Evolutionary conservation across 1,140 invertebrate genomes (phyloP).

Genomic region (Hylyphantes graminicola): DNA sequence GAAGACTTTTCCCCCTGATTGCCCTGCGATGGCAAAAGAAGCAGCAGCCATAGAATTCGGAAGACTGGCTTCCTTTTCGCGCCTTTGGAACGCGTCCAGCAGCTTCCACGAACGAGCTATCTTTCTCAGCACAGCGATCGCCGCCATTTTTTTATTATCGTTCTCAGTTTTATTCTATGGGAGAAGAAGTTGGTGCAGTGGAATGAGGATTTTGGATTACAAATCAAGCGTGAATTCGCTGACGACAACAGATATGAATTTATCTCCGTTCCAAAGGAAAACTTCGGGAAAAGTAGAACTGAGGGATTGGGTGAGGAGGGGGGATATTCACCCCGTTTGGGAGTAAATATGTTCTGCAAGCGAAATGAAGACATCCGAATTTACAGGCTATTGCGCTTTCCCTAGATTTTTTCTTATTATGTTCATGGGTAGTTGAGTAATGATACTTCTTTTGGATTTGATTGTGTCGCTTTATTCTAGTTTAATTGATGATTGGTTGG

Average conservation of each 20-base stretch:
- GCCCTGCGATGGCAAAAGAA: too few relatives aligned
- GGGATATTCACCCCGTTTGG: neutral
- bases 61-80: too few relatives aligned
- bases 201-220: constrained; percentile 4
- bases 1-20: too few relatives aligned
- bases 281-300: neutral
- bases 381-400: neutral
- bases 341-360: neutral
- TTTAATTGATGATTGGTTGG: too few relatives aligned
- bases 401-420: neutral
- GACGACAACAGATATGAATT: constrained; percentile 4
- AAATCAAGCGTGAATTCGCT: constrained; percentile 10
- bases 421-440: neutral
- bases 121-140: neutral
- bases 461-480: too few relatives aligned
- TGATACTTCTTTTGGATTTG: neutral
- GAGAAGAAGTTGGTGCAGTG: neutral
- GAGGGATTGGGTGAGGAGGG: neutral
- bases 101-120: neutral
- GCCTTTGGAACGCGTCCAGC: too few relatives aligned
- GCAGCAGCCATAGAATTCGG: too few relatives aligned
- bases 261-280: neutral
- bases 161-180: neutral
- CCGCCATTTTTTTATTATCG: neutral
- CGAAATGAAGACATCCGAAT: neutral